Evolutionary conservation across 2,113 vertebrate species (phyloP).

Genomic region (Lycaon pictus): DNA sequence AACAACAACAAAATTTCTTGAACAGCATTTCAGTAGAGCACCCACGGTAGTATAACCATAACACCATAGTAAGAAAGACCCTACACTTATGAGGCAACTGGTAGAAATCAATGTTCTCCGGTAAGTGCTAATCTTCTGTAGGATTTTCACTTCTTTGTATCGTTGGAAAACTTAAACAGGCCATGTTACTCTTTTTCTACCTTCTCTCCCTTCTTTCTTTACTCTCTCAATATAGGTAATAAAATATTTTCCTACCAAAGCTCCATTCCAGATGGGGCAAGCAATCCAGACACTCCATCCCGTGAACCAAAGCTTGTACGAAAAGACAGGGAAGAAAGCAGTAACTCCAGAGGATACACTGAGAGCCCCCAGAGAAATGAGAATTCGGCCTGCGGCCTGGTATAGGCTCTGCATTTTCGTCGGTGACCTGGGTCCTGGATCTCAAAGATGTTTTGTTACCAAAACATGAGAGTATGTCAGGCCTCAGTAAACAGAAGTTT

Average conservation of each 20-base stretch:
- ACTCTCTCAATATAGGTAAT: conserved; percentile 15
- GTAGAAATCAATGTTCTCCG: not conserved
- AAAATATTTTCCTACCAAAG: conserved; percentile 80
- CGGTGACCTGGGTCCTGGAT: conserved; percentile 53
- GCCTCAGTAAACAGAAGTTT: conserved; percentile 85
- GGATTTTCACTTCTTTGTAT: not conserved
- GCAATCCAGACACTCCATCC: conserved; percentile 81
- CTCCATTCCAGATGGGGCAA: conserved; percentile 85
- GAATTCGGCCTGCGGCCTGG: conserved; percentile 70
- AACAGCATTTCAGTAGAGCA: not conserved
- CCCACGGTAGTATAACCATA: not conserved
- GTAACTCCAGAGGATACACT: conserved; percentile 77
- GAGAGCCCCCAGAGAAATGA: conserved; percentile 75
- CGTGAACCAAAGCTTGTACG: conserved; percentile 76
- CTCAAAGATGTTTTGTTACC: conserved; percentile 76
- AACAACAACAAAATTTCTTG: not conserved
- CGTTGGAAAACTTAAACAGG: not conserved
- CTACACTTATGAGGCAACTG: not conserved
- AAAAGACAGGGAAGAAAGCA: conserved; percentile 83
- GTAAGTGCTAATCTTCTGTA: conserved; percentile 28
- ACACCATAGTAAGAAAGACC: conserved; percentile 7
- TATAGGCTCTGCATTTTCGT: conserved; percentile 66
- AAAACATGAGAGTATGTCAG: conserved; percentile 35
- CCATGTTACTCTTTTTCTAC: not conserved
- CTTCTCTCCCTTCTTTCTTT: not conserved